Conservation (phyloP, 2,113 vertebrate species). For the Xiphorhynchus elegans region DNA sequence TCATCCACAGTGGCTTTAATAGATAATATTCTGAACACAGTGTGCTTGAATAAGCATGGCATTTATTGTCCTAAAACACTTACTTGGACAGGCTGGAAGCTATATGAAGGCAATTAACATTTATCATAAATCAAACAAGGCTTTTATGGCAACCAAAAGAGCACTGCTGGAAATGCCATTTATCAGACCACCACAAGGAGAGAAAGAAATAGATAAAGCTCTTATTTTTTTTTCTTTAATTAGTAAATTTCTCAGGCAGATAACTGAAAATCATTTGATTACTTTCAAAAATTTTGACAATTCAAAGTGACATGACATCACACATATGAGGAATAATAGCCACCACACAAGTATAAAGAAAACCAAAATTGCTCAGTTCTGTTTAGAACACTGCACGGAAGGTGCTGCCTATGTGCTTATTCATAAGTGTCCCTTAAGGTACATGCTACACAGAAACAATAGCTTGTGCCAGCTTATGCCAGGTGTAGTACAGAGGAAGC, state of each 20-base stretch:
- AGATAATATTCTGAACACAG: conserved; percentile 56
- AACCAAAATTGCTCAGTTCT: background rate
- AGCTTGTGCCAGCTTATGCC: background rate
- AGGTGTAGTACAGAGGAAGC: background rate
- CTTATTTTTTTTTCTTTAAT: background rate
- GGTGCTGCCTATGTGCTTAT: background rate
- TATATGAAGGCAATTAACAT: conserved; percentile 69
- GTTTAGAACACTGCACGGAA: background rate
- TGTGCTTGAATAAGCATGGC: conserved; percentile 26
- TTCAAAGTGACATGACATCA: background rate
- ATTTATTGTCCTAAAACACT: conserved; percentile 58
- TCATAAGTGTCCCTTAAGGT: background rate
- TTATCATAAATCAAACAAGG: conserved; percentile 68
- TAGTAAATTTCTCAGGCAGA: background rate
- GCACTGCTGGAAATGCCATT: background rate
- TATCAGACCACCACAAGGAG: background rate
- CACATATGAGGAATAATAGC: background rate
- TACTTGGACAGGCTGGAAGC: conserved; percentile 45
- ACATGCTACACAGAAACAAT: background rate
- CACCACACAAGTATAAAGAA: background rate
- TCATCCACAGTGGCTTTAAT: conserved; percentile 58
- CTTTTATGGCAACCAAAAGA: conserved; percentile 22
- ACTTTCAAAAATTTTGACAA: background rate
- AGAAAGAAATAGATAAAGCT: background rate
- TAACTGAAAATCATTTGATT: background rate